A percentile compares a stretch with the other conserved stretches of the same genome.
Evolutionary conservation across 2,888 invertebrate genomes (phyloP).

Genomic region (Eupithecia vulgata): DNA sequence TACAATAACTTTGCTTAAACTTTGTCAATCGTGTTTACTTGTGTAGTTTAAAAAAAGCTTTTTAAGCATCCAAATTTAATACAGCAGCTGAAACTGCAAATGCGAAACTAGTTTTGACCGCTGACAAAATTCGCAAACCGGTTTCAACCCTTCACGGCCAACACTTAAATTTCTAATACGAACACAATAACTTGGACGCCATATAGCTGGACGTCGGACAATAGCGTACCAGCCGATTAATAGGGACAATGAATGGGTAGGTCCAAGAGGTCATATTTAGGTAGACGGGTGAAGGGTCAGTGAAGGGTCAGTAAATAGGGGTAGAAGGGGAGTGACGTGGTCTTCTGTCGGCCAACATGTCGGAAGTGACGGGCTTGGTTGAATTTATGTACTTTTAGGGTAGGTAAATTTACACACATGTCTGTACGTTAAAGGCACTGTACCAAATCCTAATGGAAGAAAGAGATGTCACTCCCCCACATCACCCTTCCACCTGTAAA

Average conservation of each 20-base stretch:
- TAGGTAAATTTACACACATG: conserved; percentile 29
- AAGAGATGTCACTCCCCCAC: no score
- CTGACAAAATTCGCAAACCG: conserved; percentile 56
- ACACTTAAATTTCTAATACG: conserved; percentile 78
- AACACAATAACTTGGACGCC: conserved; percentile 66
- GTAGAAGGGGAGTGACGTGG: conserved; percentile 77
- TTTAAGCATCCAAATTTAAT: conserved; percentile 9
- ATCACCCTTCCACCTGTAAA: no score
- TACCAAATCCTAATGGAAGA: no score
- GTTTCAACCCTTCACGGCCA: conserved; percentile 62
- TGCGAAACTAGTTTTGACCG: conserved; percentile 53
- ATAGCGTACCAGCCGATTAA: conserved; percentile 79
- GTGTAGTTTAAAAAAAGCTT: background rate
- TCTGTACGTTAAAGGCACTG: no score
- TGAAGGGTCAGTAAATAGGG: conserved; percentile 79
- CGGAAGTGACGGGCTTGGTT: conserved; percentile 58
- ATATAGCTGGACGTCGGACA: conserved; percentile 75
- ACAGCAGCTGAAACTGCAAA: conserved; percentile 43
- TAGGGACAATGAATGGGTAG: conserved; percentile 77
- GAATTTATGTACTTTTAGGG: conserved; percentile 72
- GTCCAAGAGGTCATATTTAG: conserved; percentile 81
- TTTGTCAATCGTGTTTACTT: background rate
- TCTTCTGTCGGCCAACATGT: conserved; percentile 74
- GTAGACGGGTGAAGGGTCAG: conserved; percentile 80
- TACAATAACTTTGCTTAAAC: background rate